Conservation (phyloP, 2,797 vertebrate genomes). For the Lagodon rhomboides region DNA sequence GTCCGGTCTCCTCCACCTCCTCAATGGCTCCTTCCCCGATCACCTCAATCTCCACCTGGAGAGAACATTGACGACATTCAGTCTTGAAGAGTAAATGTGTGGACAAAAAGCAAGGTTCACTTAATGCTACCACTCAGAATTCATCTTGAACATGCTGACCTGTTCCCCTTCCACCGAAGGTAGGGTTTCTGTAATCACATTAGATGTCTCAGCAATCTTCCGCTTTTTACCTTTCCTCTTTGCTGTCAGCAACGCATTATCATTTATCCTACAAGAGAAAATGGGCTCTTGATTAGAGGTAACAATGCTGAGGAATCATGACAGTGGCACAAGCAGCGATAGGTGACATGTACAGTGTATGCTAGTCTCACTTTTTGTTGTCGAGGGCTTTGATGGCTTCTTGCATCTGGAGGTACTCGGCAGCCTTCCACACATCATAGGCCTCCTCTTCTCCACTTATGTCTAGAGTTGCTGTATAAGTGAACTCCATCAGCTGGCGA, state of each 20-base stretch:
- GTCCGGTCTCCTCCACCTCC: slow-evolving; percentile 88
- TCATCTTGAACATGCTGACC: slow-evolving; percentile 76
- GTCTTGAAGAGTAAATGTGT: background rate
- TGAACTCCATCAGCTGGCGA: slow-evolving; percentile 97
- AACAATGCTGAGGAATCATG: background rate
- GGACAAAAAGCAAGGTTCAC: background rate
- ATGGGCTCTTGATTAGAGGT: background rate
- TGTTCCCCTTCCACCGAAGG: slow-evolving; percentile 91
- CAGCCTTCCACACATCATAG: slow-evolving; percentile 97
- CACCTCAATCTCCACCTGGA: slow-evolving; percentile 92
- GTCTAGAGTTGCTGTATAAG: slow-evolving; percentile 94
- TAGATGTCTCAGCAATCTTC: slow-evolving; percentile 95
- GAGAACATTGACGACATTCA: slow-evolving; percentile 35
- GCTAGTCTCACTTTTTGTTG: slow-evolving; percentile 88
- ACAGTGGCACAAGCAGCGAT: background rate
- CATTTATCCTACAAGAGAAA: slow-evolving; percentile 84
- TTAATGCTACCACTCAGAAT: background rate
- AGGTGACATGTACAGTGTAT: background rate
- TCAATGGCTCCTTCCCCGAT: slow-evolving; percentile 89
- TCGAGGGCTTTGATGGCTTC: slow-evolving; percentile 96
- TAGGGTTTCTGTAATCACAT: slow-evolving; percentile 94
- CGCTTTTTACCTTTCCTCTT: slow-evolving; percentile 91
- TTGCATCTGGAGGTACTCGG: slow-evolving; percentile 98
- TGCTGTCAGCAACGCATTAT: slow-evolving; percentile 77
- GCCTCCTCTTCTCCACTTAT: slow-evolving; percentile 94